A percentile compares a stretch with the other conserved stretches of the same genome.
phyloP scores from a whole-genome alignment of 1,140 invertebrate species.

The Trypoxylus dichotomus region DNA sequence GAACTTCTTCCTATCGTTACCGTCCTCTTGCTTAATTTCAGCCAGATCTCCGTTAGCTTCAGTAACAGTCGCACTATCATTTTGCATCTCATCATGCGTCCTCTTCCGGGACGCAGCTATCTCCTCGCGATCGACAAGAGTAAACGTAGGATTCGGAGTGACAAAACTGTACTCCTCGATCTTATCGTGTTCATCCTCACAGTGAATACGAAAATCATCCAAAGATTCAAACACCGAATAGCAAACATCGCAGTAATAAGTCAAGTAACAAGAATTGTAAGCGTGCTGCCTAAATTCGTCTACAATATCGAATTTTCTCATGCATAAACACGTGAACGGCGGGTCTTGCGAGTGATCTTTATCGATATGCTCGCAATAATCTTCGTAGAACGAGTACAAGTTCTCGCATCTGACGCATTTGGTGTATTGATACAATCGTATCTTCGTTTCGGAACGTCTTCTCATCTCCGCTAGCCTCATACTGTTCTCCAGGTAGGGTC shows the following conservation, averaged over 20 bases:
- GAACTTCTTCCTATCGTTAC: constrained; percentile 14
- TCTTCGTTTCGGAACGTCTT: constrained; percentile 44
- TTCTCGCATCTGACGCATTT: constrained; percentile 47
- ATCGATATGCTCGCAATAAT: constrained; percentile 47
- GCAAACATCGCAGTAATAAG: constrained; percentile 49
- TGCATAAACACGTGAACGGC: constrained; percentile 42
- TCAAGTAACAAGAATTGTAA: constrained; percentile 44
- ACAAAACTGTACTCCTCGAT: constrained; percentile 42
- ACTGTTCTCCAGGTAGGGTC: constrained; percentile 40
- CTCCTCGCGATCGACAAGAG: not conserved
- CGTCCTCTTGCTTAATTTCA: constrained; percentile 15
- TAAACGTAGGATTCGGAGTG: not conserved
- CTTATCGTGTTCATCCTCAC: constrained; percentile 43
- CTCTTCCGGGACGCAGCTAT: not conserved
- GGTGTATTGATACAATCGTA: constrained; percentile 47
- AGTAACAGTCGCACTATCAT: not conserved
- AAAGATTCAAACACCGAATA: constrained; percentile 41
- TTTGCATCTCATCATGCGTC: not conserved
- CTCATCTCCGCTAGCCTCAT: constrained; percentile 43
- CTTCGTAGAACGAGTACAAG: constrained; percentile 47
- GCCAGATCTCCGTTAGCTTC: not conserved
- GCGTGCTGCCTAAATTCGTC: constrained; percentile 47
- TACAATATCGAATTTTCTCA: constrained; percentile 38
- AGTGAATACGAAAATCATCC: constrained; percentile 45
- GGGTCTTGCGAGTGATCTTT: constrained; percentile 36